phyloP scores from a whole-genome alignment of 2,797 vertebrate species.

The Emys orbicularis region DNA sequence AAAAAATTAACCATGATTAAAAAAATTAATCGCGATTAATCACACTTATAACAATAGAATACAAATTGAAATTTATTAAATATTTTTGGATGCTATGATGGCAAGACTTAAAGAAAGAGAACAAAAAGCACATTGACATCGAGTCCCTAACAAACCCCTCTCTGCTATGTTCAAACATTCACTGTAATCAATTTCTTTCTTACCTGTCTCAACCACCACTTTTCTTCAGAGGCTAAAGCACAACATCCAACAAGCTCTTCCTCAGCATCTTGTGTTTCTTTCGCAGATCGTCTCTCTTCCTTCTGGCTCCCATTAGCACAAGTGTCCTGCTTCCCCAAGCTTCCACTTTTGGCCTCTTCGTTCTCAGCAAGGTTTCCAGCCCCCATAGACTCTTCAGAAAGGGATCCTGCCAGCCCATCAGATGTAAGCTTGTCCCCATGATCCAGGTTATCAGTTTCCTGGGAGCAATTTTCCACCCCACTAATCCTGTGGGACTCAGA shows the following conservation, averaged over 20 bases:
- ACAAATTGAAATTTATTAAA: no score
- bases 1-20: no score
- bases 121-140: not conserved
- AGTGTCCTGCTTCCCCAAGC: constrained; percentile 26
- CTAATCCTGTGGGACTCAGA: constrained; percentile 33
- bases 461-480: not conserved
- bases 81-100: not conserved
- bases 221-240: constrained; percentile 4
- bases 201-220: constrained; percentile 69
- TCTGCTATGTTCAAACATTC: not conserved
- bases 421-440: not conserved
- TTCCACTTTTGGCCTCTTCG: constrained; percentile 19
- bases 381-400: constrained; percentile 1
- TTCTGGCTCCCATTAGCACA: constrained; percentile 17
- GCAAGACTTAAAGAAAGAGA: not conserved
- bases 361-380: constrained; percentile 26
- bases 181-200: constrained; percentile 18
- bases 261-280: constrained; percentile 33
- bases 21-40: no score
- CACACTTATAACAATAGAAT: no score
- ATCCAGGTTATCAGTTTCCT: constrained; percentile 33
- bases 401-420: constrained; percentile 25
- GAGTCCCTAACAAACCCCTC: not conserved
- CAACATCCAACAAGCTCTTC: not conserved
- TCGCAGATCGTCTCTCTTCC: not conserved